Evolutionary conservation across 1,140 invertebrate species (phyloP).

Genomic region (Conopomorpha cramerella): DNA sequence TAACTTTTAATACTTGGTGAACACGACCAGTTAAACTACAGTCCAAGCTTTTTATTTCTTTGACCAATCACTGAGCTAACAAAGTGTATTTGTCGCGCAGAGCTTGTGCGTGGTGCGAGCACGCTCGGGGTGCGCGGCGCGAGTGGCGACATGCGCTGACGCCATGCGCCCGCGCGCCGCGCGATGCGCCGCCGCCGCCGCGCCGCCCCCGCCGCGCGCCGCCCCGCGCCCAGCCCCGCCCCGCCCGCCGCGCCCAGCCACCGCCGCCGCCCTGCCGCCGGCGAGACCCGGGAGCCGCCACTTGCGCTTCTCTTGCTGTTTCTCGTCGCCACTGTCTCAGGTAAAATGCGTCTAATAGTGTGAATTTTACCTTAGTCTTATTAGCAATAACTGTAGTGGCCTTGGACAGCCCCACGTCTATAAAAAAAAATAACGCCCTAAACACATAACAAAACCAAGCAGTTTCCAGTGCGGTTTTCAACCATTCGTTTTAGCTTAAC

Average conservation of each 20-base stretch:
- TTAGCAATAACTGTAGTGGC: no score
- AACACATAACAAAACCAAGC: neutral
- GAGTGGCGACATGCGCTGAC: conserved; percentile 40
- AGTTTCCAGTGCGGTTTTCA: neutral
- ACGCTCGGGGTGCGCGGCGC: conserved; percentile 14
- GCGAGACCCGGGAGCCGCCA: no score
- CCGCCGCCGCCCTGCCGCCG: no score
- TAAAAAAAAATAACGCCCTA: neutral
- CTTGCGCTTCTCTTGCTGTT: neutral
- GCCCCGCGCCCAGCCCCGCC: conserved; percentile 27
- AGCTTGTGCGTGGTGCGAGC: conserved; percentile 5
- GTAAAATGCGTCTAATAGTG: neutral
- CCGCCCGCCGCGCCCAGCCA: no score
- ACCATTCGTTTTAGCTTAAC: no score
- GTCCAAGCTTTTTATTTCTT: no score
- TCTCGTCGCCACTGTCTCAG: neutral
- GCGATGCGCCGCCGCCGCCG: neutral
- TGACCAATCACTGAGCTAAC: no score
- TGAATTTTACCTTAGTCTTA: no score
- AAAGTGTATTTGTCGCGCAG: no score
- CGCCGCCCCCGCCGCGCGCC: conserved; percentile 16
- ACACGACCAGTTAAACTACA: no score
- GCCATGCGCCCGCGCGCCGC: conserved; percentile 35
- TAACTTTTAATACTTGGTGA: no score
- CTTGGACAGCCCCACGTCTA: neutral